Conservation (phyloP, 2,113 vertebrate species). For the Nesoenas mayeri region DNA sequence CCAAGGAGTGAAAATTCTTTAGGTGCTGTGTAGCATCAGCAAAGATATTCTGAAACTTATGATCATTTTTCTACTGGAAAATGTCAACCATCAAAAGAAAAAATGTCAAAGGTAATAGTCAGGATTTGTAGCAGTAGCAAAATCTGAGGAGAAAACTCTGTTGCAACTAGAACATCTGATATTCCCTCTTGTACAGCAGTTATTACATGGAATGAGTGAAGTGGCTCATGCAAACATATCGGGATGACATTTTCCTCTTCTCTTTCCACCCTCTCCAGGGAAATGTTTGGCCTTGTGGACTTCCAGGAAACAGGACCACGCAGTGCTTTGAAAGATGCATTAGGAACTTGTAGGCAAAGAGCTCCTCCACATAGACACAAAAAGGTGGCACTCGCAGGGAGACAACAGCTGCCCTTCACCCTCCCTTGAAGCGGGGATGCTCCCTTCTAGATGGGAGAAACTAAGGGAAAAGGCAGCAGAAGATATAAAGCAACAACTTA, state of each 20-base stretch:
- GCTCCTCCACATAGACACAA: not conserved
- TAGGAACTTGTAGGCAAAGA: not conserved
- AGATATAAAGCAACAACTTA: not conserved
- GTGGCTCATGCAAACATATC: not conserved
- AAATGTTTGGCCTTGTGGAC: not conserved
- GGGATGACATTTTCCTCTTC: not conserved
- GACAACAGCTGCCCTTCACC: not conserved
- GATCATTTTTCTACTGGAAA: not conserved
- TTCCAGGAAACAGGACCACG: not conserved
- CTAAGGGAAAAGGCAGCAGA: not conserved
- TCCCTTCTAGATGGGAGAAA: not conserved
- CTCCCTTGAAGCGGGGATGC: not conserved
- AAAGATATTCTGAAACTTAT: not conserved
- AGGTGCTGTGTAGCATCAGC: not conserved
- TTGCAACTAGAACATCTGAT: not conserved
- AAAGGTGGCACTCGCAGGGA: not conserved
- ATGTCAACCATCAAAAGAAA: not conserved
- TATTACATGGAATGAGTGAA: not conserved
- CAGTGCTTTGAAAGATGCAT: rapidly evolving
- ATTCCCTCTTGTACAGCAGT: not conserved
- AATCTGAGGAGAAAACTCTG: not conserved
- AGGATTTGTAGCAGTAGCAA: not conserved
- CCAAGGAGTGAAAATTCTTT: not conserved
- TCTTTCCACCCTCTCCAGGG: not conserved
- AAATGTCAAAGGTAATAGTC: not conserved